Conservation (phyloP, 2,113 vertebrate species). For the Sitta europaea region DNA sequence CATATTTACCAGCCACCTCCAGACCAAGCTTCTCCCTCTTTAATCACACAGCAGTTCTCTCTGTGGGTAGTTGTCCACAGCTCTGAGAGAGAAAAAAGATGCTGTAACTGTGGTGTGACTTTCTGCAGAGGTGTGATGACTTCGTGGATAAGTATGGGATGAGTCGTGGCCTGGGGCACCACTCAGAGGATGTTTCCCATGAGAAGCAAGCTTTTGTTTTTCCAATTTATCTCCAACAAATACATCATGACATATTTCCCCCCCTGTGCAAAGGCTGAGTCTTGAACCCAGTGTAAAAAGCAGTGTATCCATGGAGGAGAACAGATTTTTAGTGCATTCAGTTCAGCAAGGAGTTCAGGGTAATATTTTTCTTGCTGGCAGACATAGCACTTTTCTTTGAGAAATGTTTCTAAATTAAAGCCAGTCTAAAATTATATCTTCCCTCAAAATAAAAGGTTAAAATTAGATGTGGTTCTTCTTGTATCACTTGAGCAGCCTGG, state of each 20-base stretch:
- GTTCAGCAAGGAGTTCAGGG: background rate
- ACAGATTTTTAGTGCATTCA: background rate
- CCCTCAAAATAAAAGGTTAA: slow-evolving; percentile 31
- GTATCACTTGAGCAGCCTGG: background rate
- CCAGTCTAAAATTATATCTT: slow-evolving; percentile 1
- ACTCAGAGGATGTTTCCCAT: slow-evolving; percentile 57
- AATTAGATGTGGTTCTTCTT: slow-evolving; percentile 19
- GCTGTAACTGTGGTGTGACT: background rate
- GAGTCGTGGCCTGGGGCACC: slow-evolving; percentile 57
- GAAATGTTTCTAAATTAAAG: slow-evolving; percentile 28
- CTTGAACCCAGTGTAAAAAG: slow-evolving; percentile 22
- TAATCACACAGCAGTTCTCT: background rate
- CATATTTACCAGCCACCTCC: background rate
- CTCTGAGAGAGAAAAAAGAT: background rate
- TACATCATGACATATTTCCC: slow-evolving; percentile 20
- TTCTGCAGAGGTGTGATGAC: slow-evolving; percentile 60
- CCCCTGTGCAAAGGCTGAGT: slow-evolving; percentile 46
- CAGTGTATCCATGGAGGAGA: slow-evolving; percentile 44
- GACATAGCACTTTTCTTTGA: background rate
- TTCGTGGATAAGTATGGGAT: slow-evolving; percentile 54
- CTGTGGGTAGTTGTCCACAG: background rate
- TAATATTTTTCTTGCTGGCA: slow-evolving; percentile 7
- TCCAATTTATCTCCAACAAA: slow-evolving; percentile 60
- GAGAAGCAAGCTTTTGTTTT: slow-evolving; percentile 56
- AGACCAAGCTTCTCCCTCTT: background rate